Conservation (phyloP, 2,797 vertebrate genomes). For the Craterocephalus amniculus region DNA sequence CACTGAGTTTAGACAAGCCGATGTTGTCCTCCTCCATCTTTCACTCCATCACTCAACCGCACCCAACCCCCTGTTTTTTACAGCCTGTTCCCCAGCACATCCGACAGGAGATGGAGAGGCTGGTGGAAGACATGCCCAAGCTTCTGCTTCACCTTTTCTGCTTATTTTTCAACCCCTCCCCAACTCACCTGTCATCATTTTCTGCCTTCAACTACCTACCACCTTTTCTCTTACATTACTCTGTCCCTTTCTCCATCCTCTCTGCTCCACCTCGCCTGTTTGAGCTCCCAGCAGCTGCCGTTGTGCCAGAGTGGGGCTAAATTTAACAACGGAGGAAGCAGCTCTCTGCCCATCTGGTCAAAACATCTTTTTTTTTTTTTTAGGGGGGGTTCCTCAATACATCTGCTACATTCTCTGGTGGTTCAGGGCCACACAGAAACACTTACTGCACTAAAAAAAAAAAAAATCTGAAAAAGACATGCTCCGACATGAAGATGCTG, state of each 20-base stretch:
- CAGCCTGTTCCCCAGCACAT: constrained; percentile 42
- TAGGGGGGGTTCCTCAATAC: neutral
- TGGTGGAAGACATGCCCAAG: constrained; percentile 30
- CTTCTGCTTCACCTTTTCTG: constrained; percentile 2
- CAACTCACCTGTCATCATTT: constrained; percentile 20
- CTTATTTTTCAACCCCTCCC: constrained; percentile 9
- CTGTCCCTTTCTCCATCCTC: constrained; percentile 30
- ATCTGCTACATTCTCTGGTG: constrained; percentile 44
- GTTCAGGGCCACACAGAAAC: constrained; percentile 36
- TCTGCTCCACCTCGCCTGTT: constrained; percentile 47
- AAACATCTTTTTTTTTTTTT: constrained; percentile 28
- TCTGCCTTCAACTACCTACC: constrained; percentile 17
- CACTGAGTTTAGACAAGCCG: constrained; percentile 59
- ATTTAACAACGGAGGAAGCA: constrained; percentile 69
- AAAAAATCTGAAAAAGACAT: constrained; percentile 13
- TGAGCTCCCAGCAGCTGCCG: constrained; percentile 68
- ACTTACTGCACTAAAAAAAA: constrained; percentile 14
- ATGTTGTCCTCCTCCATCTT: constrained; percentile 61
- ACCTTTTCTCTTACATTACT: constrained; percentile 25
- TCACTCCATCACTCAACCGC: constrained; percentile 58
- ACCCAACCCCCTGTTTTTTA: constrained; percentile 43
- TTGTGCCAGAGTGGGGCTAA: constrained; percentile 69
- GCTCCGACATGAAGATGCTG: constrained; percentile 4
- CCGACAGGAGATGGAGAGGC: constrained; percentile 36
- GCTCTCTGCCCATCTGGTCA: constrained; percentile 65